These are phyloP conservation scores for Dromiciops gliroides DNA, from an alignment of 2,113 vertebrate genomes.

Conservation along the genomic window DNA sequence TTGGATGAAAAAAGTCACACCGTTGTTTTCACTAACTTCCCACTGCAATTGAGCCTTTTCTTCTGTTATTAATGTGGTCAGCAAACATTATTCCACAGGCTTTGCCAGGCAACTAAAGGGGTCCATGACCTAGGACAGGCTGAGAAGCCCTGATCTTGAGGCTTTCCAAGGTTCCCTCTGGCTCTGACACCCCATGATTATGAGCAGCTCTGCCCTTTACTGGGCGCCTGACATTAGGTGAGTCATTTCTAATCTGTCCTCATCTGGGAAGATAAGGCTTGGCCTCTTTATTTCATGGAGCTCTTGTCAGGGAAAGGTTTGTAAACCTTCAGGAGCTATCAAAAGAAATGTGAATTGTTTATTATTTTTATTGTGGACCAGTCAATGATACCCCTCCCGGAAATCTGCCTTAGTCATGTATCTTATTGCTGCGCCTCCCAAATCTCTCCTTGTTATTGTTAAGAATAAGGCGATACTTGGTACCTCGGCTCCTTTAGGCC, in stretches of 20 bases:
- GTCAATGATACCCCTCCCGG: background rate
- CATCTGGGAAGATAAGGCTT: too few relatives aligned
- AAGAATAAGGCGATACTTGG: background rate
- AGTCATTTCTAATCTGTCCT: background rate
- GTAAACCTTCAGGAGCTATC: background rate
- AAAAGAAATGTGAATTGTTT: background rate
- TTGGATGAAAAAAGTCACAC: background rate
- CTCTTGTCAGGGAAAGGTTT: background rate
- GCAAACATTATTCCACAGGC: background rate
- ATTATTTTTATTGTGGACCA: background rate
- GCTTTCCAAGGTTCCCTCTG: background rate
- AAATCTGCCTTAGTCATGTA: background rate
- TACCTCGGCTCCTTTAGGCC: background rate
- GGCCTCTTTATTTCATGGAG: background rate
- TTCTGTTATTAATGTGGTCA: background rate
- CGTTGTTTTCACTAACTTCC: background rate
- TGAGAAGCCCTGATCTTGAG: too few relatives aligned
- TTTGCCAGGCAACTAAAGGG: background rate
- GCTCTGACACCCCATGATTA: background rate
- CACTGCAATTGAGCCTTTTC: background rate
- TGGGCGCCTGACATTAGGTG: background rate
- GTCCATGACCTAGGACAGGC: background rate
- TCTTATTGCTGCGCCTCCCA: background rate
- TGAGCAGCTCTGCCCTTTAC: background rate
- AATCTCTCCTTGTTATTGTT: background rate